Percentiles rank a stretch among this genome's conserved stretches.
phyloP scores from a whole-genome alignment of 2,797 vertebrate species.

The Melanogrammus aeglefinus region DNA sequence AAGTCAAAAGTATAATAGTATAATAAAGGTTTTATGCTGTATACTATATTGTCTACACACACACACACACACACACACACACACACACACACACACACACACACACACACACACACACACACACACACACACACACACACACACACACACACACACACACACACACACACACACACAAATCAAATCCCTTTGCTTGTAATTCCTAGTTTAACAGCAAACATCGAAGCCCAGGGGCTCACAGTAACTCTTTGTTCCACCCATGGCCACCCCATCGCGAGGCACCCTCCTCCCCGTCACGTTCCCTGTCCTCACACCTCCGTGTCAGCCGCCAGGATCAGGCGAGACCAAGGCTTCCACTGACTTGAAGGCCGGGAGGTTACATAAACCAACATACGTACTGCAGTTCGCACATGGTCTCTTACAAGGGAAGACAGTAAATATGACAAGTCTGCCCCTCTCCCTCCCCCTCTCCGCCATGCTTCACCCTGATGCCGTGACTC shows the following conservation, averaged over 20 bases:
- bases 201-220: constrained; percentile 64
- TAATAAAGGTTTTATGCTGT: too few relatives aligned
- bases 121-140: not conserved
- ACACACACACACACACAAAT: constrained; percentile 20
- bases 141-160: not conserved
- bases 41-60: not conserved
- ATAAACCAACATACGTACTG: constrained; percentile 75
- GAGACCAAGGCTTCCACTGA: constrained; percentile 50
- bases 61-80: constrained; percentile 17
- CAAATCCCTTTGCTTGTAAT: constrained; percentile 56
- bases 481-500: constrained; percentile 2
- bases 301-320: constrained; percentile 66
- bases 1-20: not conserved
- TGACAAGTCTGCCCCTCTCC: constrained; percentile 45
- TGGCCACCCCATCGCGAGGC: constrained; percentile 49
- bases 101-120: constrained; percentile 19
- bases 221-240: constrained; percentile 60
- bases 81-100: not conserved
- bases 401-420: constrained; percentile 72
- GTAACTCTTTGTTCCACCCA: constrained; percentile 71
- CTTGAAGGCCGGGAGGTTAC: constrained; percentile 76
- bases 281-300: constrained; percentile 58
- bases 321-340: constrained; percentile 76
- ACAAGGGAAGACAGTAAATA: constrained; percentile 68
- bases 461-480: not conserved